phyloP scores from a whole-genome alignment of 2,797 vertebrate species.

The Perdix hodgsoniae region DNA sequence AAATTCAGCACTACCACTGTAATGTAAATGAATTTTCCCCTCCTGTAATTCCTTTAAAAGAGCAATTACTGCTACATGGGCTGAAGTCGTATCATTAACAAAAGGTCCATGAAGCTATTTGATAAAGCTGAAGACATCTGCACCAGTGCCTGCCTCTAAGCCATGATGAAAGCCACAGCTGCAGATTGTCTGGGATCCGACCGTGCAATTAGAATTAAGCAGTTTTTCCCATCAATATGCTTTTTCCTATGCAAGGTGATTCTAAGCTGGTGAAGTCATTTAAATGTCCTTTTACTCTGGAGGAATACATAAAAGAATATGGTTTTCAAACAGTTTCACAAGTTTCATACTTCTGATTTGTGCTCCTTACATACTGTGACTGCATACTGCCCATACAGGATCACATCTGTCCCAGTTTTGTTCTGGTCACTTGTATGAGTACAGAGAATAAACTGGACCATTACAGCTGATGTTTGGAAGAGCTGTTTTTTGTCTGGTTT shows the following conservation, averaged over 20 bases:
- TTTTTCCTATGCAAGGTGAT: neutral
- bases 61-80: neutral
- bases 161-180: neutral
- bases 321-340: neutral
- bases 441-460: neutral
- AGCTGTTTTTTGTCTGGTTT: neutral
- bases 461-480: neutral
- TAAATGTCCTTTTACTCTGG: neutral
- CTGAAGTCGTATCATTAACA: fast-evolving
- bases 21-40: neutral
- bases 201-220: neutral
- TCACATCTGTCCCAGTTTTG: neutral
- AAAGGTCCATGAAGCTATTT: neutral
- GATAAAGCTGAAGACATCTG: neutral
- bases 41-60: neutral
- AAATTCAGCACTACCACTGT: neutral
- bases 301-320: neutral
- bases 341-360: neutral
- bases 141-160: neutral
- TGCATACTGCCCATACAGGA: neutral
- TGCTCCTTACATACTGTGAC: neutral
- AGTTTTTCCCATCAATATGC: neutral
- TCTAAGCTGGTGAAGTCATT: neutral
- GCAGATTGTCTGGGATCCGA: neutral
- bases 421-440: neutral